phyloP scores from a whole-genome alignment of 2,888 invertebrate species.

The Lithophane semibrunnea region DNA sequence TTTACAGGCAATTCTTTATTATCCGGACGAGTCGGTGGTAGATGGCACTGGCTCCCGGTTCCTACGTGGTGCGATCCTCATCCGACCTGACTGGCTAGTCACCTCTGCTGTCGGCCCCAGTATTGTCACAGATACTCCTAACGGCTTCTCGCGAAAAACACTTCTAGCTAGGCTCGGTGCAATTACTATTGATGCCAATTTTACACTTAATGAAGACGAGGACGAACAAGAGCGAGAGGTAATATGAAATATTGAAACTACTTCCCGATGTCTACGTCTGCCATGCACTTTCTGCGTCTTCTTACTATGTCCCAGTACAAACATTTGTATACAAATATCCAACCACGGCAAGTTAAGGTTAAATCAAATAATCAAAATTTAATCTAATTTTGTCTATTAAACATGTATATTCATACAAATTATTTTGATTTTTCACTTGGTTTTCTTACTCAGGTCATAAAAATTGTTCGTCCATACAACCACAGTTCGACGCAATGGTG shows the following conservation, averaged over 20 bases:
- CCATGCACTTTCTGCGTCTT: neutral
- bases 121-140: constrained; percentile 60
- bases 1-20: constrained; percentile 84
- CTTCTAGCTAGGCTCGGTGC: constrained; percentile 84
- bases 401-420: neutral
- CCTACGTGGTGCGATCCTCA: constrained; percentile 79
- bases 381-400: neutral
- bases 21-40: constrained; percentile 79
- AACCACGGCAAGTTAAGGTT: neutral
- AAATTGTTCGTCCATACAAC: constrained; percentile 81
- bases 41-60: constrained; percentile 76
- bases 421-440: neutral
- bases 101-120: constrained; percentile 78
- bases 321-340: neutral
- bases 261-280: neutral
- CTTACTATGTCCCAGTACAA: neutral
- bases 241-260: constrained; percentile 13
- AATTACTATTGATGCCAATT: constrained; percentile 76
- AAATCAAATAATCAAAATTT: neutral
- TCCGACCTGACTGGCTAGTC: constrained; percentile 81
- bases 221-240: constrained; percentile 87
- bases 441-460: constrained; percentile 76
- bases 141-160: constrained; percentile 82
- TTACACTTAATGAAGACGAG: constrained; percentile 85
- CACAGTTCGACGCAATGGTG: constrained; percentile 81